phyloP scores from a whole-genome alignment of 2,113 vertebrate species.

The Clarias macrocephalus region DNA sequence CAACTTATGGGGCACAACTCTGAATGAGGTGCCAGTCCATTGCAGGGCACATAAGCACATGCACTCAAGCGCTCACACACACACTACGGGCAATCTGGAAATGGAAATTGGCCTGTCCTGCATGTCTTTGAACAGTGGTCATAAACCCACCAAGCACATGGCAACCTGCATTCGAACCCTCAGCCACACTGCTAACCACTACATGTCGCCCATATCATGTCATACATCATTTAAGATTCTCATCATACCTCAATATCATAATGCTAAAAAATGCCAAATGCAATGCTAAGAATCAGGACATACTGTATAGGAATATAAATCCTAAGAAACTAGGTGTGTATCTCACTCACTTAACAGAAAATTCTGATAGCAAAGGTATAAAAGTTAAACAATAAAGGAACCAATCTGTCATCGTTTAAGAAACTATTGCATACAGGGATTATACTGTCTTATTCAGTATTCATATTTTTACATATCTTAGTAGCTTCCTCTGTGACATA shows the following conservation, averaged over 20 bases:
- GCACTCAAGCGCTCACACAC: too few species aligned
- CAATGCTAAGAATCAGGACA: neutral
- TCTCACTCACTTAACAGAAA: neutral
- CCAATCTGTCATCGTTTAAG: neutral
- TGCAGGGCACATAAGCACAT: too few species aligned
- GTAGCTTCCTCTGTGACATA: neutral
- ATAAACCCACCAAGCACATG: too few species aligned
- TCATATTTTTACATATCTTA: neutral
- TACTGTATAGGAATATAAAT: neutral
- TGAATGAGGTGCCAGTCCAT: too few species aligned
- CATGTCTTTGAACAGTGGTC: too few species aligned
- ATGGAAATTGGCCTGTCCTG: too few species aligned
- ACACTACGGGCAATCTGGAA: too few species aligned
- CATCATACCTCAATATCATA: neutral
- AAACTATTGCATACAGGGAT: neutral
- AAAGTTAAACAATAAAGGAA: neutral
- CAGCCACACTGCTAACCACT: too few species aligned
- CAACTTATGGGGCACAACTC: neutral
- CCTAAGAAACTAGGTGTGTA: neutral
- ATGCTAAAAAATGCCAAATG: neutral
- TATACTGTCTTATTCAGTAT: neutral
- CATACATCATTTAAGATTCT: neutral
- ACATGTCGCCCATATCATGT: neutral
- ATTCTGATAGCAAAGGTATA: neutral
- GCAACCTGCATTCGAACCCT: too few species aligned